Base-by-base conservation (phyloP, 2,113 vertebrate species). In the Tapirus terrestris region DNA sequence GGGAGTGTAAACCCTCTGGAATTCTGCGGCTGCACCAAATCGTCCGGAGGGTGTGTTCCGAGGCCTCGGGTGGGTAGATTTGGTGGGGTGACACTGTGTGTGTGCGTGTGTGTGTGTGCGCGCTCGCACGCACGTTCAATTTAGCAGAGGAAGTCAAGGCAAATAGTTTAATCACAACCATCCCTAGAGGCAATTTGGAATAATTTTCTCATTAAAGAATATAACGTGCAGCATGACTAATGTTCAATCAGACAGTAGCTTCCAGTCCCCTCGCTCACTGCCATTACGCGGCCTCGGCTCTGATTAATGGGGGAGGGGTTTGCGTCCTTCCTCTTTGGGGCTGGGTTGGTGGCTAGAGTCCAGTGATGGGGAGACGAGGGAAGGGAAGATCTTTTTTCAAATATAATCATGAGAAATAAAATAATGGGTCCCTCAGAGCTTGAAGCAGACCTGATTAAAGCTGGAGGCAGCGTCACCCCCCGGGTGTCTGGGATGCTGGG, bases 91-190 rank as follows among this genome's bases (percentile, higher is more conserved):
- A 56, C 77, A 56, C 77, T 51, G 80, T 36, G 39, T 65, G 83
- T 14, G 58, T 82, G 63, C 56, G 60, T 17, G n/a, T 45, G 73
- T 16, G n/a, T 63, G 94, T 97, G 95, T 65, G 2, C 14, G 1
- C n/a, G 2, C 63, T 23, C 12, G 10, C 43, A 18, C 89, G 51
- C 92, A 91, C 63, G 89, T 98, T 99, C 98, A 98, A 98, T 99
- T 98, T 97, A 98, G 97, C 91, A 98, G 97, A 99, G 98, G 99
- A 99, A 99, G 98, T 96, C 82, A 98, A 98, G 98, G 98, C 98
- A 99, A 99, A 99, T 98, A 98, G 98, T 98, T 99, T 99, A 99
- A 99, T 99, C 98, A 98, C 95, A 99, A 98, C 98, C 98, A 98
- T 98, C 98, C 98, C 98, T 94, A 72, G 97, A 98, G 98, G 98